Evolutionary conservation across 1,140 invertebrate species (phyloP), one percentile per base, ranked within the genome.

Genomic region (Palaemon carinicauda): DNA sequence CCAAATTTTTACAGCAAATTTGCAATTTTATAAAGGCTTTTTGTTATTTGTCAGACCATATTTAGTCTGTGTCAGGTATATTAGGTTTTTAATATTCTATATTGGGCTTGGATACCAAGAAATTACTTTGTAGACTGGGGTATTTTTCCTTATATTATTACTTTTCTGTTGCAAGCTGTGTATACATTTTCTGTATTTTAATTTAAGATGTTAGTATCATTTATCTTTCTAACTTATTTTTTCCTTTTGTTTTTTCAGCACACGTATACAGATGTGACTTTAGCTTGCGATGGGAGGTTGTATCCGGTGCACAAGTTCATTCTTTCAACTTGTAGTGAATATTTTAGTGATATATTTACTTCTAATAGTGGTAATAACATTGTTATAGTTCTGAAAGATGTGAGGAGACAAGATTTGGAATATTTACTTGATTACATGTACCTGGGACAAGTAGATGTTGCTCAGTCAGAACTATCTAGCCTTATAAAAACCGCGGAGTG

Each of bases 401-500:
- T 87, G 60, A 50, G 85, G 41, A 80, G 85, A 74, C 77, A 80
- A 75, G 85, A 87, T 60, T 79, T 87, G 31, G 85, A 87, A 50
- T 87, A 87, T 60, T 52, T 87, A 21, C 78, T 87, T n/a, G 85
- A 87, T 79, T 87, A 87, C 71, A 87, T 87, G 85, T 87, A 87
- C 79, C 79, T 87, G 65, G 85, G 85, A 52, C 78, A 87, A 60
- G 85, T 87, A 33, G 85, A 87, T 50, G 85, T 87, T 24, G 85
- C 85, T 71, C 85, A 87, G 78, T 80, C 85, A 60, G 85, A 87
- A 74, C 69, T 87, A 51, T 31, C 85, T 15, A 87, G 85, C 79
- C 85, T 87, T 81, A 87, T 87, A 74, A 87, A 87, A 56, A 87
- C 85, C 79, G 85, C 85, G 27, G 85, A 87, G 85, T 87, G 85